Evolutionary conservation across 2,888 invertebrate species (phyloP).

Genomic region (Dysmachus trigonus): DNA sequence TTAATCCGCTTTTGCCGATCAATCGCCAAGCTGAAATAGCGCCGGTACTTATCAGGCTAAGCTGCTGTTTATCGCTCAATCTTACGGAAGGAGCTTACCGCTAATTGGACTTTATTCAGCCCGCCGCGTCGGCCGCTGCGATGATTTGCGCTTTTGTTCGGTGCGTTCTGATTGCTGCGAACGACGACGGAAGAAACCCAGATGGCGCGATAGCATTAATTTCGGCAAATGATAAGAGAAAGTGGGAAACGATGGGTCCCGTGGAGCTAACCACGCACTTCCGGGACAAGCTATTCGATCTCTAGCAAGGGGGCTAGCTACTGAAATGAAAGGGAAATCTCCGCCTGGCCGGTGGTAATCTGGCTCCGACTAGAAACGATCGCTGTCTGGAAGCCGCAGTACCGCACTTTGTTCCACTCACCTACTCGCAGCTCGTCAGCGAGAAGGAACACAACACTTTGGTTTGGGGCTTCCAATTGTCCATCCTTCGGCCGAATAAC

Average conservation of each 20-base stretch:
- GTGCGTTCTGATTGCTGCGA: background rate
- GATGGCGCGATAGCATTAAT: background rate
- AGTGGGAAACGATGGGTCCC: background rate
- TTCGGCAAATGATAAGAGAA: background rate
- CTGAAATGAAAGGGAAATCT: background rate
- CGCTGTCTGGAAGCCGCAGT: background rate
- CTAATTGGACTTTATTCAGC: background rate
- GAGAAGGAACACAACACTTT: background rate
- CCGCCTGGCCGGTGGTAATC: background rate
- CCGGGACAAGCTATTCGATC: background rate
- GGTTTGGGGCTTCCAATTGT: conserved; percentile 31
- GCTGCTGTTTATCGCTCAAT: background rate
- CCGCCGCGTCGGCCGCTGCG: background rate
- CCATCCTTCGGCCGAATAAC: background rate
- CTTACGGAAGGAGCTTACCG: background rate
- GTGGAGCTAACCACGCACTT: background rate
- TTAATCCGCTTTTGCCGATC: background rate
- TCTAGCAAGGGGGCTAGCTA: background rate
- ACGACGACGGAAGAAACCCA: background rate
- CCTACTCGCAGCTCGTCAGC: background rate
- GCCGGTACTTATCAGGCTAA: background rate
- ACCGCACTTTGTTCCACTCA: background rate
- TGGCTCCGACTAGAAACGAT: background rate
- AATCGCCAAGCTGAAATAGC: background rate
- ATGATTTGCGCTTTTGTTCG: background rate